phyloP scores from a whole-genome alignment of 2,888 invertebrate species.

The Synergus itoensis region DNA sequence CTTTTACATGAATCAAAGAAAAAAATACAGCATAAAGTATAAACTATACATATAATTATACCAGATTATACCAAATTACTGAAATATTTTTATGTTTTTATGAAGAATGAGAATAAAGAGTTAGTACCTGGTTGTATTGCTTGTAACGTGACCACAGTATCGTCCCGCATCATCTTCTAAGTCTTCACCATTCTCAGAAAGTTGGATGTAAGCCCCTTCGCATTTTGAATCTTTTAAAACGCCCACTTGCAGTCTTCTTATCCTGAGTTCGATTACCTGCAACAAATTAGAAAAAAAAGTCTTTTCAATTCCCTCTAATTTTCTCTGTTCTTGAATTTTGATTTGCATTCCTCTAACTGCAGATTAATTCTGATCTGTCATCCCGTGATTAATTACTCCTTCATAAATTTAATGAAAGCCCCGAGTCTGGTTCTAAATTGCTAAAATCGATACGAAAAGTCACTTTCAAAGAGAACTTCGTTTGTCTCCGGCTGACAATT shows the following conservation, averaged over 20 bases:
- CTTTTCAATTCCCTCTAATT: neutral
- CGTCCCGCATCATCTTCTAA: conserved; percentile 65
- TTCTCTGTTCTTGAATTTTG: neutral
- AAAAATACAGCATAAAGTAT: too few relatives aligned
- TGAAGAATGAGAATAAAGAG: neutral
- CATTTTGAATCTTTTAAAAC: conserved; percentile 67
- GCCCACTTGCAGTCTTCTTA: conserved; percentile 68
- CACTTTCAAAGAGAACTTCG: conserved; percentile 3
- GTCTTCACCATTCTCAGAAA: conserved; percentile 64
- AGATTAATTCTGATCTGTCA: neutral
- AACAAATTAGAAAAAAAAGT: neutral
- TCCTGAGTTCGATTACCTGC: conserved; percentile 68
- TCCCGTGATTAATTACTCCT: neutral
- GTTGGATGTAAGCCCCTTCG: conserved; percentile 69
- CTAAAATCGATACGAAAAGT: neutral
- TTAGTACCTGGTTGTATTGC: conserved; percentile 68
- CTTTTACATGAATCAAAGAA: too few relatives aligned
- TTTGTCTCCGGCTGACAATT: neutral
- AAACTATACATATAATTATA: too few relatives aligned
- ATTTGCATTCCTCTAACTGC: neutral
- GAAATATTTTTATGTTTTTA: too few relatives aligned
- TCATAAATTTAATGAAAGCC: neutral
- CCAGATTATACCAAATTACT: too few relatives aligned
- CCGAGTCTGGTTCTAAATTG: neutral
- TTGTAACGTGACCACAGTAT: conserved; percentile 70